Evolutionary conservation across 2,797 vertebrate species (phyloP).

Genomic region (Xerus rutilus): DNA sequence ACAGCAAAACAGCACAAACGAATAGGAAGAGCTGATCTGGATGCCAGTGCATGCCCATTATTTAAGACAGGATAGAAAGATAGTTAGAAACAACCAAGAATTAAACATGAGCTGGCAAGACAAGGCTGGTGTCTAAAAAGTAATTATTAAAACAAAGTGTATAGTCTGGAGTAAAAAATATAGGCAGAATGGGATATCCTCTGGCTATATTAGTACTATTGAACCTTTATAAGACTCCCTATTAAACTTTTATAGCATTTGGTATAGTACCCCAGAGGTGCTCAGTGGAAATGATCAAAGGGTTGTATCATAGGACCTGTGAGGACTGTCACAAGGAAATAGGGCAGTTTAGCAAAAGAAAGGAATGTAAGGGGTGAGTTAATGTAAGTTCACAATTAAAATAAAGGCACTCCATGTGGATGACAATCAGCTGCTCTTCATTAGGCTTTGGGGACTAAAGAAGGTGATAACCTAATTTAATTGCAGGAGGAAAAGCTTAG

Average conservation of each 20-base stretch:
- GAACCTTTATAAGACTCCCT: not conserved
- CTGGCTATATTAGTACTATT: not conserved
- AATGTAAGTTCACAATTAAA: slow-evolving; percentile 61
- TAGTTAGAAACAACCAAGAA: not conserved
- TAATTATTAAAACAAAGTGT: slow-evolving; percentile 25
- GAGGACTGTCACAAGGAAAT: not conserved
- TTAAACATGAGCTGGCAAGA: not conserved
- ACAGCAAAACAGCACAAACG: not conserved
- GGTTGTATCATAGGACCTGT: not conserved
- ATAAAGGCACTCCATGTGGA: not conserved
- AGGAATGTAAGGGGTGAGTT: slow-evolving; percentile 43
- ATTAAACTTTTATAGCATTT: slow-evolving; percentile 42
- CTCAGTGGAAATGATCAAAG: slow-evolving; percentile 27
- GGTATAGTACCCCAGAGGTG: not conserved
- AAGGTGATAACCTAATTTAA: slow-evolving; percentile 62
- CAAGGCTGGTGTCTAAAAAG: not conserved
- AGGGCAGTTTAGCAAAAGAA: not conserved
- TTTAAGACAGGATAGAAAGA: not conserved
- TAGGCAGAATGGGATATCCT: not conserved
- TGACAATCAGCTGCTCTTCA: slow-evolving; percentile 68
- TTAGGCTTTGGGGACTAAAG: slow-evolving; percentile 57
- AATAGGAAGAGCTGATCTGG: not conserved
- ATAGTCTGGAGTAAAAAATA: not conserved
- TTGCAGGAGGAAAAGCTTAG: slow-evolving; percentile 30
- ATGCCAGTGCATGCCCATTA: not conserved